Evolutionary conservation across 2,797 vertebrate genomes (phyloP), one percentile per base, ranked within the genome.

Genomic region (Chanos chanos): DNA sequence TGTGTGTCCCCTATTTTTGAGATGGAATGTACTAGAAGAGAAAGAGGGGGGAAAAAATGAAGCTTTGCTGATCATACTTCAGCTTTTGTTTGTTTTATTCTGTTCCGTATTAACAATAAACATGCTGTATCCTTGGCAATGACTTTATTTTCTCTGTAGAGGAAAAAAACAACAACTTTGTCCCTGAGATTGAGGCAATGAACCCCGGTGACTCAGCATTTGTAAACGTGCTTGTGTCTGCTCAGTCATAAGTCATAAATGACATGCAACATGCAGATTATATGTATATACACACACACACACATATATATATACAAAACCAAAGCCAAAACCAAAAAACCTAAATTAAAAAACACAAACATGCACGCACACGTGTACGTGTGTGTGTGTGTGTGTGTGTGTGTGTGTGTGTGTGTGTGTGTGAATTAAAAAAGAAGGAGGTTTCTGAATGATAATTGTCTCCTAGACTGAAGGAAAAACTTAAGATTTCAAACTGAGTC

Each of bases 41-140:
- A 52, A 71, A 59, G 69, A 53, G 19, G 21, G 30, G 64, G 40
- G 9, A 34, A 68, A 65, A 63, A 48, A 55, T 64, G 49, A 73
- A 74, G 54, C 18, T 40, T 57, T 45, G 64, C 4, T 22, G 72
- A 73, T 75, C 66, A 80, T 79, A 72, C 77, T 82, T 66, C 18
- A 73, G 71, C 70, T 68, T 65, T 39, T 66, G 74, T 74, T 84
- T 82, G 45, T 81, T 83, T 72, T 77, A 78, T 82, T 79, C 51
- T 64, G 63, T 70, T 76, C 64, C 30, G 50, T 66, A 64, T 74
- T 61, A 81, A 82, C 75, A 86, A 80, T 81, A 84, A 84, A 84
- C 79, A 77, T 50, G 54, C 70, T 74, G 50, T 49, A 37, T 66
- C 71, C 72, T 67, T 81, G 76, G 79, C 84, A 80, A 61, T 0